These are phyloP conservation scores for Centruroides vittatus DNA, from an alignment of 1,140 invertebrate species.

Conservation along the genomic window DNA sequence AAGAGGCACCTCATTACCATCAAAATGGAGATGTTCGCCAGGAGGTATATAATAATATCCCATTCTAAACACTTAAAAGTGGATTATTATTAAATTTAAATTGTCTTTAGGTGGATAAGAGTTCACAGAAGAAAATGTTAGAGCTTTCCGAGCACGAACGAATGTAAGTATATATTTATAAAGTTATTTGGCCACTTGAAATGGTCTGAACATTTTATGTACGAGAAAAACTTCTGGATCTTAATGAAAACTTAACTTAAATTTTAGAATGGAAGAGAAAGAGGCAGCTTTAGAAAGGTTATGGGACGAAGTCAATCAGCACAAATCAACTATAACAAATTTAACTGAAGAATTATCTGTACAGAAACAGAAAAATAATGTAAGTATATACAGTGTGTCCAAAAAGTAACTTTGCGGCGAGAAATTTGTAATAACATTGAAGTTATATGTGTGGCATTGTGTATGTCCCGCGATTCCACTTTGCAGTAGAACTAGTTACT, in stretches of 20 bases:
- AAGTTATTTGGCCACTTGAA: no score
- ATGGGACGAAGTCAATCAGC: constrained; percentile 7
- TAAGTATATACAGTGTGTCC: not conserved
- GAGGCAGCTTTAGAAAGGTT: not conserved
- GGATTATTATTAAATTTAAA: not conserved
- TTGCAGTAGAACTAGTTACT: no score
- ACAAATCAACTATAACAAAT: constrained; percentile 1
- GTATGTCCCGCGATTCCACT: no score
- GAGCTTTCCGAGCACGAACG: constrained; percentile 4
- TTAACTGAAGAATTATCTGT: constrained; percentile 6
- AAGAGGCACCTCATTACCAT: constrained; percentile 6
- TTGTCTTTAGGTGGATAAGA: not conserved
- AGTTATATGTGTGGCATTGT: no score
- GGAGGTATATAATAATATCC: constrained; percentile 1
- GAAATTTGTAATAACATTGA: no score
- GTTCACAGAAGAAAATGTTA: no score
- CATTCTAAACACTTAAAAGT: not conserved
- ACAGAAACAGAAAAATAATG: constrained; percentile 16
- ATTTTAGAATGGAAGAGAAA: constrained; percentile 7
- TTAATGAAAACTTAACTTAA: not conserved
- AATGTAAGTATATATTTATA: not conserved
- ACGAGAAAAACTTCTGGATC: no score
- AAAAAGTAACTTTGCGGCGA: no score
- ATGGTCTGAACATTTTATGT: no score
- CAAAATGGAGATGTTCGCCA: constrained; percentile 13